Percentiles rank a stretch among this genome's conserved stretches.
Conservation (phyloP, 2,797 vertebrate genomes). For the Cyprinella venusta region DNA sequence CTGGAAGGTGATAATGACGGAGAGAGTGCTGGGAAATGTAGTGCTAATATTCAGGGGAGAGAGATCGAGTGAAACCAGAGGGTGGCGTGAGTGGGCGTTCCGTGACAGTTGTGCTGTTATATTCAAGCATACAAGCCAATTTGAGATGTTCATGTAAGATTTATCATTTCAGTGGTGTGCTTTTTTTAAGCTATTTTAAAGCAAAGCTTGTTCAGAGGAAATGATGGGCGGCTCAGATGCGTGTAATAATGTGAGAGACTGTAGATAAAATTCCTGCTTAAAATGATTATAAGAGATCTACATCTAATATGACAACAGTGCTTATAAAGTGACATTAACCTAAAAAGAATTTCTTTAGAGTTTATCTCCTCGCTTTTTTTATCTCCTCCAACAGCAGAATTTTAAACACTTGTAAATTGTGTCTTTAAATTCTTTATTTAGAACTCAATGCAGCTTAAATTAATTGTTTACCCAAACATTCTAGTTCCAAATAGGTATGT, state of each 20-base stretch:
- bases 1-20: no score
- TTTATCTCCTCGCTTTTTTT: background rate
- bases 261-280: background rate
- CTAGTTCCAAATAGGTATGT: background rate
- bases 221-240: background rate
- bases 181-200: slow-evolving; percentile 12
- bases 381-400: no score
- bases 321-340: background rate
- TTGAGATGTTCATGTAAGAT: slow-evolving; percentile 30
- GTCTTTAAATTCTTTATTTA: background rate
- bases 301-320: background rate
- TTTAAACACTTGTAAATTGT: no score
- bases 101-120: background rate
- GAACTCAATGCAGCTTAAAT: background rate
- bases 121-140: background rate
- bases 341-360: no score
- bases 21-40: no score
- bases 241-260: background rate
- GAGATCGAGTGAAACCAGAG: no score
- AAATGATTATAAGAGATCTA: background rate
- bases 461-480: background rate
- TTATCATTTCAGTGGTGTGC: background rate
- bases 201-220: background rate
- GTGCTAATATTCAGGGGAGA: no score
- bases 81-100: no score